Percentiles rank a stretch among this genome's conserved stretches.
phyloP scores from a whole-genome alignment of 2,113 vertebrate genomes.

The Chaenocephalus aceratus region DNA sequence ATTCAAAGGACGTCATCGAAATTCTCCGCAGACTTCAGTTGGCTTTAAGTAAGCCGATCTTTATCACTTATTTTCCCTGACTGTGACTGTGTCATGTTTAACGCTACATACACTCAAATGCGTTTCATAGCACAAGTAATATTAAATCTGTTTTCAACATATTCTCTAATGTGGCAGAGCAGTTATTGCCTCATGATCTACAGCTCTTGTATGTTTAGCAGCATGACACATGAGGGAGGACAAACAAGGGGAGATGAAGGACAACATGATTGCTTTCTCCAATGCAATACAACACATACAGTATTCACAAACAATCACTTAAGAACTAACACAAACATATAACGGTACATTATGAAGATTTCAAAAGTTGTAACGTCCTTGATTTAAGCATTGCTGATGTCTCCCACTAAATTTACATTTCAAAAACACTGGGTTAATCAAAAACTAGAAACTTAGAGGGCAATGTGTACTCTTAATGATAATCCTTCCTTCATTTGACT shows the following conservation, averaged over 20 bases:
- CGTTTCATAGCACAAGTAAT: not conserved
- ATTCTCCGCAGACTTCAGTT: constrained; percentile 15
- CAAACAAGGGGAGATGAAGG: constrained; percentile 29
- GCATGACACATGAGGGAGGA: constrained; percentile 23
- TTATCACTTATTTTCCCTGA: constrained; percentile 1
- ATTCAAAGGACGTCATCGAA: not conserved
- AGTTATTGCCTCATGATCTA: constrained; percentile 58
- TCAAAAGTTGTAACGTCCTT: not conserved
- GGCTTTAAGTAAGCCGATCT: constrained; percentile 3
- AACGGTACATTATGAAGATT: not conserved
- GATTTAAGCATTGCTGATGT: not conserved
- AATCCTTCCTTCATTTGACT: constrained; percentile 12
- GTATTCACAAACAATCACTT: not conserved
- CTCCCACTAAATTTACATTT: not conserved
- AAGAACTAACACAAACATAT: not conserved
- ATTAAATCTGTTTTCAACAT: not conserved
- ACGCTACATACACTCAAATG: constrained; percentile 5
- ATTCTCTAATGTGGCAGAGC: not conserved
- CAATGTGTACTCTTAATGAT: not conserved
- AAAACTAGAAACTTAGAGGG: not conserved
- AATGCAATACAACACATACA: not conserved
- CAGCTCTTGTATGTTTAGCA: constrained; percentile 11
- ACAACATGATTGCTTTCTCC: constrained; percentile 32
- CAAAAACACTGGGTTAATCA: not conserved
- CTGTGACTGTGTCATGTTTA: constrained; percentile 1